Conservation (phyloP, 2,888 invertebrate genomes). For the Drosophila buzzatii region DNA sequence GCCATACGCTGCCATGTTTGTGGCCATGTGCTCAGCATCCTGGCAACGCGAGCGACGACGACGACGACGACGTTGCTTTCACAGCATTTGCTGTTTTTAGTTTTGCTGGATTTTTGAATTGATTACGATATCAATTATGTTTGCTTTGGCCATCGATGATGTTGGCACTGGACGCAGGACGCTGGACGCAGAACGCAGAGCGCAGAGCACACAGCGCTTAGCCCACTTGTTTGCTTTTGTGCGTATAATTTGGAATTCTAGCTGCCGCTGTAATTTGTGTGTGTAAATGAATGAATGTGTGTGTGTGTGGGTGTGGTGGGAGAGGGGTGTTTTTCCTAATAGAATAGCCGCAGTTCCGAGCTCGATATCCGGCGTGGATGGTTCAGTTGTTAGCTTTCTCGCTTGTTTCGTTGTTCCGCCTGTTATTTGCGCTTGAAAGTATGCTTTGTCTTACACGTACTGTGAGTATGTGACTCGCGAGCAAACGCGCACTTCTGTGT, state of each 20-base stretch:
- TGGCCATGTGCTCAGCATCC: conserved; percentile 40
- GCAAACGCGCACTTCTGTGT: background rate
- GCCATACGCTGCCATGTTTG: conserved; percentile 56
- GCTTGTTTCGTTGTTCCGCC: conserved; percentile 53
- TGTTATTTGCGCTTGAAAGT: conserved; percentile 78
- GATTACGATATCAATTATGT: conserved; percentile 84
- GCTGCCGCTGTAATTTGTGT: conserved; percentile 54
- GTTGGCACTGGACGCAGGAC: conserved; percentile 38
- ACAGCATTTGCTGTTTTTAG: conserved; percentile 79
- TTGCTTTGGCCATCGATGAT: conserved; percentile 74
- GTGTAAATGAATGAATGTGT: conserved; percentile 15
- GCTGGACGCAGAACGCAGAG: background rate
- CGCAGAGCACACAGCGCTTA: conserved; percentile 16
- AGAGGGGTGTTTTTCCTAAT: conserved; percentile 45
- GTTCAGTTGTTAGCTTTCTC: conserved; percentile 62
- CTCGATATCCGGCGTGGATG: conserved; percentile 38
- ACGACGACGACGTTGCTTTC: conserved; percentile 56
- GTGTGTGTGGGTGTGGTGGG: conserved; percentile 18
- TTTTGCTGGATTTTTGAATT: conserved; percentile 82
- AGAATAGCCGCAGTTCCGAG: conserved; percentile 61
- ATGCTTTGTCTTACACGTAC: conserved; percentile 71
- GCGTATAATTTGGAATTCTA: conserved; percentile 67
- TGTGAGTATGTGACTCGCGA: background rate
- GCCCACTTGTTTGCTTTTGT: conserved; percentile 74
- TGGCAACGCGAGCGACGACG: conserved; percentile 31